These are phyloP conservation scores for Sympetrum striolatum DNA, from an alignment of 2,888 invertebrate genomes.

Conservation along the genomic window DNA sequence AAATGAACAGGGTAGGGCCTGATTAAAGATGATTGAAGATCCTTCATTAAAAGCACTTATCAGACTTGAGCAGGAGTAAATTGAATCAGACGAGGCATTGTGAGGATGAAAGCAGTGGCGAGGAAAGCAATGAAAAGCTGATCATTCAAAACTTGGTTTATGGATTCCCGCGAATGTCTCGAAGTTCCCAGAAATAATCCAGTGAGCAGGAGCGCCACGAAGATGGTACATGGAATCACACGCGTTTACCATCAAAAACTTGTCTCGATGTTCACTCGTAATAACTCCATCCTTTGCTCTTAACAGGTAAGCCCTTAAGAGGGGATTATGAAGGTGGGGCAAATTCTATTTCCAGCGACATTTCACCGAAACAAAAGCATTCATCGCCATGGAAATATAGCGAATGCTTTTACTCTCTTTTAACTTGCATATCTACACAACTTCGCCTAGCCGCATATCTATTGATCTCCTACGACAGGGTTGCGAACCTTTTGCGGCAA, in stretches of 20 bases:
- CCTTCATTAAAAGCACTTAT: no score
- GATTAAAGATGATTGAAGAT: no score
- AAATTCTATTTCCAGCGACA: neutral
- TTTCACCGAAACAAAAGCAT: neutral
- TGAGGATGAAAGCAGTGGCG: no score
- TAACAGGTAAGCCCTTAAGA: neutral
- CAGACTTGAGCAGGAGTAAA: no score
- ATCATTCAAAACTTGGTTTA: no score
- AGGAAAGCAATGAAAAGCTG: no score
- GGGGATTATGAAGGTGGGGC: neutral
- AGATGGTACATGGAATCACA: neutral
- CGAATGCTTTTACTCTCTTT: neutral
- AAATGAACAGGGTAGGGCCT: no score
- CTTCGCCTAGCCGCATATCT: neutral
- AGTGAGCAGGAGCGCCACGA: neutral
- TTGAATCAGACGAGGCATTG: no score
- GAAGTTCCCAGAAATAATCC: no score
- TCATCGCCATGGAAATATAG: neutral
- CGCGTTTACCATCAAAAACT: neutral
- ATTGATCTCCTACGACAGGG: neutral
- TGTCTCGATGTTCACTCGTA: neutral
- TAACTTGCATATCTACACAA: no score
- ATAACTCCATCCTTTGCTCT: neutral
- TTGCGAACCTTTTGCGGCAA: no score
- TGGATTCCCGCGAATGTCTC: no score